These are phyloP conservation scores for Melanotaenia nigrans DNA, from an alignment of 2,797 vertebrate species.

Conservation along the genomic window DNA sequence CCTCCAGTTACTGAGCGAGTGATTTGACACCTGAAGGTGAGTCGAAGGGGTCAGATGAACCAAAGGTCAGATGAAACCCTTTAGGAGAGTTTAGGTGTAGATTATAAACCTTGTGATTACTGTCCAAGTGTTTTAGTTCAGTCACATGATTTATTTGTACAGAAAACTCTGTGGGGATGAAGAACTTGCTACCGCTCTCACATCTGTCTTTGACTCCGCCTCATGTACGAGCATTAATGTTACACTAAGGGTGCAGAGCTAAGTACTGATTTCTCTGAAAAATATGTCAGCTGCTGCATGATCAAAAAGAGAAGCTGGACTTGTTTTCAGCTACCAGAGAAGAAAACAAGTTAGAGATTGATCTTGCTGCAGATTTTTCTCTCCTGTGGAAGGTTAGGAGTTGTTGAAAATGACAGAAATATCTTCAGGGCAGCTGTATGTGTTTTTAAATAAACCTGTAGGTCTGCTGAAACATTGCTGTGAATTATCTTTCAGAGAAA, in stretches of 20 bases:
- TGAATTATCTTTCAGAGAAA: constrained; percentile 1
- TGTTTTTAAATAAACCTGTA: not conserved
- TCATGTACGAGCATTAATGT: not conserved
- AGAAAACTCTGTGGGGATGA: constrained; percentile 15
- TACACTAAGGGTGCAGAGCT: not conserved
- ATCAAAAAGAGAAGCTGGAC: not conserved
- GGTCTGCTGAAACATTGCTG: not conserved
- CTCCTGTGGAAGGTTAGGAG: not conserved
- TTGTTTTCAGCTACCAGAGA: not conserved
- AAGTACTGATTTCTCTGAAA: constrained; percentile 5
- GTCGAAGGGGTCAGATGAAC: constrained; percentile 62
- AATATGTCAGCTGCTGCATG: not conserved
- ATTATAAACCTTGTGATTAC: constrained; percentile 25
- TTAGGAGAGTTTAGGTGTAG: constrained; percentile 59
- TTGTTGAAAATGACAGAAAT: not conserved
- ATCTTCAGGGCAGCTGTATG: not conserved
- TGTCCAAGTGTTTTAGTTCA: constrained; percentile 26
- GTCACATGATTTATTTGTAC: constrained; percentile 31
- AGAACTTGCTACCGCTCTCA: not conserved
- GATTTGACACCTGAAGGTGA: constrained; percentile 85
- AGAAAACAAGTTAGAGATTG: not conserved
- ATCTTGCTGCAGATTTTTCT: not conserved
- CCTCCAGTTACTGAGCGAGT: constrained; percentile 82
- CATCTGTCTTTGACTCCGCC: not conserved
- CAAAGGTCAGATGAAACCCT: constrained; percentile 61